Percentiles rank a stretch among this genome's conserved stretches.
phyloP scores from a whole-genome alignment of 2,113 vertebrate species.

The Notiomystis cincta region DNA sequence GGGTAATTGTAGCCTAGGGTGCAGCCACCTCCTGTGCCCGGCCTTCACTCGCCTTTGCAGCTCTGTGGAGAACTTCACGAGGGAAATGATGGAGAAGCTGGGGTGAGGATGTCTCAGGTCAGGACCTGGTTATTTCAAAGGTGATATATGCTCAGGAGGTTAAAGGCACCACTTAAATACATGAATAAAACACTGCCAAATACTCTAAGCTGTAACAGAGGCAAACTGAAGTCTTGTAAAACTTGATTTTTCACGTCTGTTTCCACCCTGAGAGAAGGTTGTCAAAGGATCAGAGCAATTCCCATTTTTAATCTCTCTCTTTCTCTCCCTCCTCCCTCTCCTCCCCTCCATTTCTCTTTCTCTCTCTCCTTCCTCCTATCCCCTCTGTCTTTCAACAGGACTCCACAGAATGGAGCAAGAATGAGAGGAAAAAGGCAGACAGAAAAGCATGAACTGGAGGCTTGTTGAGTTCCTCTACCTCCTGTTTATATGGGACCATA shows the following conservation, averaged over 20 bases:
- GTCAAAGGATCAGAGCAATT: slow-evolving; percentile 26
- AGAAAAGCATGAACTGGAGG: slow-evolving; percentile 99
- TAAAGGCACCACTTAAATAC: slow-evolving; percentile 22
- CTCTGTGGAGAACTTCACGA: neutral
- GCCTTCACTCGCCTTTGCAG: neutral
- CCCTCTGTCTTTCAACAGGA: slow-evolving; percentile 76
- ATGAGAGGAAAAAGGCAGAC: slow-evolving; percentile 99
- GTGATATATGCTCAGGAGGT: neutral
- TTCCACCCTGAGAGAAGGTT: neutral
- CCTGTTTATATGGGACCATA: slow-evolving; percentile 99
- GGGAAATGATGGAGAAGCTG: neutral
- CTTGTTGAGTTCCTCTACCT: slow-evolving; percentile 99
- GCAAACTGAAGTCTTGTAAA: neutral
- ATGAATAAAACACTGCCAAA: slow-evolving; percentile 39
- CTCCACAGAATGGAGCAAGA: slow-evolving; percentile 99
- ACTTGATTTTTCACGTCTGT: neutral
- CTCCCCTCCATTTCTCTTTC: neutral
- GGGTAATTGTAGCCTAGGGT: slow-evolving; percentile 45
- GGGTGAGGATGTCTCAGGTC: slow-evolving; percentile 8
- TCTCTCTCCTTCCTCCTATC: neutral
- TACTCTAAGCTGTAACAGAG: neutral
- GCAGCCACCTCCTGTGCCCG: neutral
- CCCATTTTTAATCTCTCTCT: slow-evolving; percentile 6
- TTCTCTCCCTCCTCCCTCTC: neutral
- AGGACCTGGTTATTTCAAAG: slow-evolving; percentile 40